These are phyloP conservation scores for Pristionchus pacificus DNA, from an alignment of 1,140 invertebrate species.

Conservation along the genomic window DNA sequence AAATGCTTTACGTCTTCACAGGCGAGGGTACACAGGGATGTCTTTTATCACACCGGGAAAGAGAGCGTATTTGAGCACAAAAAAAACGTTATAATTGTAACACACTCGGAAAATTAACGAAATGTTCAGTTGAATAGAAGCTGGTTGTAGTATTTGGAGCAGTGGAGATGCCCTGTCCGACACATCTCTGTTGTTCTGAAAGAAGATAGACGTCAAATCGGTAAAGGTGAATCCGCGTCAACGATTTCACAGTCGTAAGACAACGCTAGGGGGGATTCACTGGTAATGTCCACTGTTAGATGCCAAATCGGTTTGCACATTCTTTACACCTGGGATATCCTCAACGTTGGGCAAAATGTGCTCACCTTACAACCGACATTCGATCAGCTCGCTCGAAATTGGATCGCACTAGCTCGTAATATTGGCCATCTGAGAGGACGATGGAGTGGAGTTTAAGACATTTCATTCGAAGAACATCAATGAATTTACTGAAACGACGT, in stretches of 20 bases:
- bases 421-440: conserved; percentile 84
- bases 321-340: too few species aligned
- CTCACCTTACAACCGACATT: conserved; percentile 87
- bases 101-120: background rate
- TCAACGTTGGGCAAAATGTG: conserved; percentile 63
- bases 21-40: too few species aligned
- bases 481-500: conserved; percentile 61
- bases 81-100: background rate
- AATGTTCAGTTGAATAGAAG: conserved; percentile 49
- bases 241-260: too few species aligned
- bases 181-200: conserved; percentile 57
- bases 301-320: too few species aligned
- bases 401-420: conserved; percentile 97
- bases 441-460: conserved; percentile 63
- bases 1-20: background rate
- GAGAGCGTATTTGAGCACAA: background rate
- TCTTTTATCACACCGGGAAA: too few species aligned
- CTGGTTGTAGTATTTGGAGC: conserved; percentile 50
- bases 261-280: too few species aligned
- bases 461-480: conserved; percentile 59
- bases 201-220: background rate
- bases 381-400: conserved; percentile 97
- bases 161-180: conserved; percentile 53
- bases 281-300: conserved; percentile 3
- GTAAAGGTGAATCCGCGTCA: conserved; percentile 14